Evolutionary conservation across 2,888 invertebrate genomes (phyloP), one percentile per base, ranked within the genome.

Genomic region (Tetramorium bicarinatum): DNA sequence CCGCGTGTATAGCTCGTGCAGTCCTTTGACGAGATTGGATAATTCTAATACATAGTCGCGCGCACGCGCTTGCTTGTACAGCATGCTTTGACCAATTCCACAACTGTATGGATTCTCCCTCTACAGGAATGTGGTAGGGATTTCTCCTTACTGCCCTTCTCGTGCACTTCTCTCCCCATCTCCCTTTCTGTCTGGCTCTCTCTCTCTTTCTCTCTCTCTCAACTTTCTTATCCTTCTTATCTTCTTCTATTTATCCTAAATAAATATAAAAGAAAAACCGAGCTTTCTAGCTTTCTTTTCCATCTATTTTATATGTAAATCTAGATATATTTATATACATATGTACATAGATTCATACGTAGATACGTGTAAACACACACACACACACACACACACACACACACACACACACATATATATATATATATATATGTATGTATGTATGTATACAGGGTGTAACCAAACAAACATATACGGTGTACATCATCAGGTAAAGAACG

Each of bases 1-100:
- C 88, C 85, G 86, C 21, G 21, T 87, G 87, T 89, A 90, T 87
- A 82, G 86, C 80, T 84, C 82, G 84, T 82, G 71, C 85, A 87
- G 87, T 71, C 56, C 71, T 61, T 81, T 76, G 86, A 87, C 87
- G 90, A 90, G 89, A 91, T 91, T 90, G 91, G 89, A 91, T 92
- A 92, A 93, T 93, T 93, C 91, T 92, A 92, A 92, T 91, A 91
- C 89, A 91, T 89, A 89, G 90, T 90, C 88, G 86, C 89, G 86
- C 90, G 87, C 79, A 80, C 59, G 21, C 15, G 21, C 15, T 15
- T 85, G 82, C 80, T 82, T 87, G 85, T 89, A 74, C 84, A 85
- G 86, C 89, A 90, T 92, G 92, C 92, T 92, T 92, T 93, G 91
- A 92, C 91, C 93, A 88, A 89, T 87, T 91, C 85, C 80, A 59